These are phyloP conservation scores for Thelaira solivaga DNA, from an alignment of 2,888 invertebrate species.

Conservation along the genomic window DNA sequence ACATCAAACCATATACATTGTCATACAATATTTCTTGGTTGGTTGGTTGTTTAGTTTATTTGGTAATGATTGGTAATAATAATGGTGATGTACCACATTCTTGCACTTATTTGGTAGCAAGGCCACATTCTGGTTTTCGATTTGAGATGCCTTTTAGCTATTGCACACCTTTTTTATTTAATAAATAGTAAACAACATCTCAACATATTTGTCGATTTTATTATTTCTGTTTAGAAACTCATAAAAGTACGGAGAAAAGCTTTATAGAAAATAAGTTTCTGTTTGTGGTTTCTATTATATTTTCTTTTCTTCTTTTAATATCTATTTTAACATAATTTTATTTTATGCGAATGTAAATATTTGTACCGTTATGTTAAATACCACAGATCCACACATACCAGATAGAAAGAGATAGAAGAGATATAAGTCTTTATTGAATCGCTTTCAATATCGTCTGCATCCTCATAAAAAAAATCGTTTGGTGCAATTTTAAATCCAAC, in stretches of 20 bases:
- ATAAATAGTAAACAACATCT: too few species aligned
- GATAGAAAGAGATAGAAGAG: too few species aligned
- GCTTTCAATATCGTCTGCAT: too few species aligned
- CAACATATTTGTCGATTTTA: background rate
- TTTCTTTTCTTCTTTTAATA: conserved; percentile 18
- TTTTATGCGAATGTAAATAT: background rate
- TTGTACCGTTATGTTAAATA: conserved; percentile 3
- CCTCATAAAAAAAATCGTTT: too few species aligned
- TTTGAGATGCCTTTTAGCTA: conserved; percentile 14
- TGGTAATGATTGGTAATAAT: conserved; percentile 20
- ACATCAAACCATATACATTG: background rate
- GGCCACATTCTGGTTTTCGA: conserved; percentile 60
- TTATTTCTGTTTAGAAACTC: background rate
- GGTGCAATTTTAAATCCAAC: too few species aligned
- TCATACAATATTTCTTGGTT: conserved; percentile 18
- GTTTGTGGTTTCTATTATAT: conserved; percentile 1
- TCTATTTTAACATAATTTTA: conserved; percentile 11
- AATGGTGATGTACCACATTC: conserved; percentile 45
- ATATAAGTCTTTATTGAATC: too few species aligned
- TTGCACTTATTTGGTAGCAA: conserved; percentile 60
- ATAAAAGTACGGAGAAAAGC: background rate
- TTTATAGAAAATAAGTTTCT: background rate
- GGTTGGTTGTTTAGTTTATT: conserved; percentile 1
- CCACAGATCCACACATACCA: too few species aligned
- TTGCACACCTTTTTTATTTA: background rate